Evolutionary conservation across 2,113 vertebrate genomes (phyloP).

Genomic region (Lagenorhynchus albirostris): DNA sequence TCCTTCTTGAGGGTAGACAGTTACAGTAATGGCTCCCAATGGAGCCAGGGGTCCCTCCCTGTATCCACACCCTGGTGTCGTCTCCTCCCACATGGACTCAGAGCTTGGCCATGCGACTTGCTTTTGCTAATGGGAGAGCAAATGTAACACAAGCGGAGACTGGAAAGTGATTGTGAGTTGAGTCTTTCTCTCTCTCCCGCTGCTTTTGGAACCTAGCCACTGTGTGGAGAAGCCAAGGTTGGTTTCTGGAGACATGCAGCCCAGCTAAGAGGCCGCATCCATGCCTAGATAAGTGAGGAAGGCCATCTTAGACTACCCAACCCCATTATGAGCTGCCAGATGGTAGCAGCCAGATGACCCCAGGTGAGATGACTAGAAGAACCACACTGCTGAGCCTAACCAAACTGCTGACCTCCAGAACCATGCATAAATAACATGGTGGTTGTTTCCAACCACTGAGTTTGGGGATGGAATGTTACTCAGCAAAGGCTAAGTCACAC

Average conservation of each 20-base stretch:
- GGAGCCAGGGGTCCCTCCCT: not conserved
- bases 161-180: not conserved
- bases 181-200: not conserved
- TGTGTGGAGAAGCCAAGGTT: not conserved
- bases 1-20: constrained; percentile 55
- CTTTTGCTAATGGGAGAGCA: constrained; percentile 11
- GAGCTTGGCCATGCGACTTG: not conserved
- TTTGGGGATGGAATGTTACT: not conserved
- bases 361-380: not conserved
- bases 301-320: not conserved
- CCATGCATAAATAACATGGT: not conserved
- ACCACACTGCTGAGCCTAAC: not conserved
- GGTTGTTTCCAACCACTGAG: not conserved
- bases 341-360: not conserved
- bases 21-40: not conserved
- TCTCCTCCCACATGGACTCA: not conserved
- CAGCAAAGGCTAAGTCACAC: not conserved
- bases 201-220: not conserved
- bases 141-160: constrained; percentile 1
- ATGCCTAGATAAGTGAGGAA: not conserved
- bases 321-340: not conserved
- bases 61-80: not conserved
- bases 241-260: not conserved
- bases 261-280: not conserved
- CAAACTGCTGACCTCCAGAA: not conserved